Evolutionary conservation across 2,797 vertebrate genomes (phyloP).

Genomic region (Sandelia bainsii): DNA sequence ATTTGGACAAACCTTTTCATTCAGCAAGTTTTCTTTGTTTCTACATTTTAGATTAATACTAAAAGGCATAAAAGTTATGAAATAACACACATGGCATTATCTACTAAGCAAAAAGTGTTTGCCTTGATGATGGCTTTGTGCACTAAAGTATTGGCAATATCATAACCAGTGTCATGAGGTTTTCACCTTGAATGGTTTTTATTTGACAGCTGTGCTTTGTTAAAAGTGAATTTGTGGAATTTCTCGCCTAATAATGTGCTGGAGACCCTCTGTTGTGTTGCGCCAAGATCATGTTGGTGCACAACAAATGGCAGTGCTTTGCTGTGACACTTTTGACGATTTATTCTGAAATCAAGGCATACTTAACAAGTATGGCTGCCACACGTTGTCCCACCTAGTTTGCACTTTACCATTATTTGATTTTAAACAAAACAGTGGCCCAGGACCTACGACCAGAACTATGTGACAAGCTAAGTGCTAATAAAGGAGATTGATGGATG

Average conservation of each 20-base stretch:
- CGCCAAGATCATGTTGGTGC: no score
- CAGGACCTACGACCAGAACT: no score
- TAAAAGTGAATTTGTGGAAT: background rate
- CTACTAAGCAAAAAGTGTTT: no score
- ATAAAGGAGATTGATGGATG: background rate
- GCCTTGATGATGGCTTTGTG: no score
- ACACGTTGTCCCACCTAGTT: no score
- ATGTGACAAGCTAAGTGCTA: background rate
- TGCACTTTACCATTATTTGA: no score
- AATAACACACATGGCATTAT: background rate
- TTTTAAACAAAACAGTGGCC: no score
- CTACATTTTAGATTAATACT: background rate
- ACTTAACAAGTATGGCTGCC: no score
- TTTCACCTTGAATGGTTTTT: background rate
- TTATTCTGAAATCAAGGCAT: background rate
- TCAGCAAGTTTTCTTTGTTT: background rate
- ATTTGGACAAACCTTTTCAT: background rate
- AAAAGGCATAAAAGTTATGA: background rate
- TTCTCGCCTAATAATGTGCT: background rate
- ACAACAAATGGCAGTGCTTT: no score
- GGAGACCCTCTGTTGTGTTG: no score
- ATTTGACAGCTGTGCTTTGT: background rate
- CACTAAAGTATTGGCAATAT: no score
- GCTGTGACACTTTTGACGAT: background rate
- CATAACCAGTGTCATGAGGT: background rate